Evolutionary conservation across 2,888 invertebrate genomes (phyloP), one percentile per base, ranked within the genome.

Genomic region (Conistra vaccinii): DNA sequence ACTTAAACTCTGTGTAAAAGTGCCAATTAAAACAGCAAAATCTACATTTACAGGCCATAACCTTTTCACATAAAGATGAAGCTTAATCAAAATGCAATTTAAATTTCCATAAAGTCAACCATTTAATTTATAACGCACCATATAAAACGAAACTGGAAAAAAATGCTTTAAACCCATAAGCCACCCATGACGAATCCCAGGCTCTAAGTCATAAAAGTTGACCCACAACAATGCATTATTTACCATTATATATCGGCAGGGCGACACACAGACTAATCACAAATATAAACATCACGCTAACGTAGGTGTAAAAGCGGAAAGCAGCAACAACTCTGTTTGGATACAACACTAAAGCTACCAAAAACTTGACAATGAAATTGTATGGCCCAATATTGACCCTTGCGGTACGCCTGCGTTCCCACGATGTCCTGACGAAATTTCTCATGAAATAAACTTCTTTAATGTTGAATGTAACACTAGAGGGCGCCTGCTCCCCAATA

Each of bases 181-280:
- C 96, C 96, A 96, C 96, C 96, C 96, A 96, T 95, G 96, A 91
- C 90, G 95, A 94, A 94, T 92, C 88, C 92, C 92, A 90, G 90
- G 89, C 92, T 89, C 85, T 89, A 90, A 91, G 93, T 92, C 94
- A 94, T 96, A 95, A 96, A 96, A 96, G 90, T 87, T 94, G 93
- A 93, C 92, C 94, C 93, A 93, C 95, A 94, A 96, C 96, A 95
- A 95, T 94, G 93, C 95, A 95, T 96, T 96, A 96, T 96, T 95
- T 96, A 96, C 95, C 94, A 96, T 96, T 94, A 95, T 95, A 93
- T 94, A 95, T 95, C 95, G 94, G 93, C 94, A 93, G 92, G 89
- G 94, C 93, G 95, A 95, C 96, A 95, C 92, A 91, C 92, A 89
- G 87, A 92, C 94, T 96, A 96, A 96, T 95, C 94, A 94, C 93